Conservation (phyloP, 2,888 invertebrate genomes). For the Patella caerulea region DNA sequence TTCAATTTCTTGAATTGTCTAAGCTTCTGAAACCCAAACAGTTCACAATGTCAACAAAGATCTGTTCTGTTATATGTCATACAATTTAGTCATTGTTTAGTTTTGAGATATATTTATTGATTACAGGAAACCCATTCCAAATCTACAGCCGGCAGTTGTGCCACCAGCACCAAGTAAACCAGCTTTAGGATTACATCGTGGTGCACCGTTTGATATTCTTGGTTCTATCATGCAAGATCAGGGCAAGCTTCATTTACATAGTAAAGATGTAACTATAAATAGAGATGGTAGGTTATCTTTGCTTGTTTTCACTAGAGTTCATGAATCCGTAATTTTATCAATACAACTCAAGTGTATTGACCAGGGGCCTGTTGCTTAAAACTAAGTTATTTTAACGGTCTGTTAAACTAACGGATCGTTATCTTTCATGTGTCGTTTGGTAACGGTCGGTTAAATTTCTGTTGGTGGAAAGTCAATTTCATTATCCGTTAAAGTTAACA, state of each 20-base stretch:
- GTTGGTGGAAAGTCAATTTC: too few relatives aligned
- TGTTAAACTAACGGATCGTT: too few relatives aligned
- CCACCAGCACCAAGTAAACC: conserved; percentile 19
- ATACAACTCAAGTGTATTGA: too few relatives aligned
- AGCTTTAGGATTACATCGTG: conserved; percentile 15
- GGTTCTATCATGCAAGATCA: conserved; percentile 70
- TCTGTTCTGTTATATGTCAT: background rate
- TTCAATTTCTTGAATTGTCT: too few relatives aligned
- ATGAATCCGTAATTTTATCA: too few relatives aligned
- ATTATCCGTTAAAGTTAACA: too few relatives aligned
- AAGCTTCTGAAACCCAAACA: too few relatives aligned
- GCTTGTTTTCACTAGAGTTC: too few relatives aligned
- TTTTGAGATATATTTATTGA: background rate
- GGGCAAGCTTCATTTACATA: conserved; percentile 59
- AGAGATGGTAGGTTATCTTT: conserved; percentile 64
- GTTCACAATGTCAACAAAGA: background rate
- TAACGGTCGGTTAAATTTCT: too few relatives aligned
- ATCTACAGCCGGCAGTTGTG: conserved; percentile 3
- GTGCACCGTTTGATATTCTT: conserved; percentile 63
- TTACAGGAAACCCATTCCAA: conserved; percentile 20
- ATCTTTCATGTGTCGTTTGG: too few relatives aligned
- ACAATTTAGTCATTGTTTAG: background rate
- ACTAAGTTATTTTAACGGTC: too few relatives aligned
- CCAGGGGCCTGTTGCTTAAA: too few relatives aligned
- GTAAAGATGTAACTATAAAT: conserved; percentile 65